Base-by-base conservation (phyloP, 2,113 vertebrate species). In the Stigmatopora argus region DNA sequence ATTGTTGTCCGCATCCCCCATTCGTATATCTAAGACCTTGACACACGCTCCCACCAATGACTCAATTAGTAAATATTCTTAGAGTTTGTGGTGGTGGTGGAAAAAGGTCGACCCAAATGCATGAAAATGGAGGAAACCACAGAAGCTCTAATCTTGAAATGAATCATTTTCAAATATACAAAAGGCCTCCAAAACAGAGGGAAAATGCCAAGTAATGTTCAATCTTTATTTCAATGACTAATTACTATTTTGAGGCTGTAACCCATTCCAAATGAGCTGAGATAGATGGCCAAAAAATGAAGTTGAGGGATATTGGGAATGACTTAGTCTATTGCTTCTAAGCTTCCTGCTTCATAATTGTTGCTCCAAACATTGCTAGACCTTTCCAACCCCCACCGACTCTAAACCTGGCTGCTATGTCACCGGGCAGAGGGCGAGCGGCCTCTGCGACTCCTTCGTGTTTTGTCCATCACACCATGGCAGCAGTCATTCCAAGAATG, bases 401-500 rank as follows among this genome's bases (percentile, higher is more conserved):
- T 67, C 64, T 65, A 44, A 23, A 72, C 67, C 75, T 63, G 48
- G 59, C 66, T 34, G 70, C 69, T 78, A 67, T 80, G 77, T 73
- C 64, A 57, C 65, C 46, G 62, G 71, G 71, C 73, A 78, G 26
- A 67, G 71, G 79, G 77, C 76, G 79, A 73, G 52, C 64, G 71
- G 69, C 48, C 78, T 53, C 47, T 21, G 47, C 74, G 73, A 78
- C 74, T 58, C 62, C 67, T 66, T 57, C 4, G 51, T 65, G 62
- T 56, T 49, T 64, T 13, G 6, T 10, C 10, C 64, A 51, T 65
- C 57, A 72, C 58, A 51, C 64, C 63, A 38, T 19, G n/a, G 66
- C 66, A 49, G 53, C 34, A 76, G 72, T 78, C 65, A 71, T 83
- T 64, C 46, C 74, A 74, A 80, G 77, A 78, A 67, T 70, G 66